Evolutionary conservation across 2,888 invertebrate species (phyloP), one percentile per base, ranked within the genome.

Genomic region (Microchrysa polita): DNA sequence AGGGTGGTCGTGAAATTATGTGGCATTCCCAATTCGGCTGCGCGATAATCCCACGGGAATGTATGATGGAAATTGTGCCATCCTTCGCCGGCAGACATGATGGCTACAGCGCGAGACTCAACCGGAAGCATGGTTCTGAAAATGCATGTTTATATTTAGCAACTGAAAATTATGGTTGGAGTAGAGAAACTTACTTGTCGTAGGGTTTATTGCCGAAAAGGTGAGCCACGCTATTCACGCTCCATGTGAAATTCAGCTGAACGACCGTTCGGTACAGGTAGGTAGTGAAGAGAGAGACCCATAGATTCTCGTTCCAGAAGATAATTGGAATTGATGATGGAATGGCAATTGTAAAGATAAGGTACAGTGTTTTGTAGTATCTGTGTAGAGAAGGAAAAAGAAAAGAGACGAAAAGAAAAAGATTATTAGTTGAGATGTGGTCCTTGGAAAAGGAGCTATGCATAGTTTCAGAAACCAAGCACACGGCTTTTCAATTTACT

Each of bases 21-120:
- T 57, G 79, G 79, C 40, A 82, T 79, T 0, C 92, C 92, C 5
- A 93, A 86, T 82, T 95, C 95, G 0, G 93, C 90, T 0, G 95
- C 92, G 79, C 93, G 91, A 87, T 95, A 95, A 83, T 95, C 95
- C 90, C 92, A 93, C 0, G 95, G 95, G 83, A 95, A 95, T 0
- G 91, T 90, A 84, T 95, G 95, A 83, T 95, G 95, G 83, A 93
- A 95, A 84, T 95, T 95, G 85, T 95, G 95, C 92, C 93, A 95
- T 9, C 95, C 95, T 81, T 93, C 93, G 0, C 93, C 93, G 80
- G 91, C 85, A 0, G 92, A 89, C n/a, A 90, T 80, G 0, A 91
- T 77, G 0, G 93, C 88, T 0, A 94, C 93, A 0, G 87, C 82
- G 77, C 86, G 86, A 80, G 92, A 93, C 83, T 95, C 91, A 0